phyloP scores from a whole-genome alignment of 1,140 invertebrate species.

The Leptopilina clavipes region DNA sequence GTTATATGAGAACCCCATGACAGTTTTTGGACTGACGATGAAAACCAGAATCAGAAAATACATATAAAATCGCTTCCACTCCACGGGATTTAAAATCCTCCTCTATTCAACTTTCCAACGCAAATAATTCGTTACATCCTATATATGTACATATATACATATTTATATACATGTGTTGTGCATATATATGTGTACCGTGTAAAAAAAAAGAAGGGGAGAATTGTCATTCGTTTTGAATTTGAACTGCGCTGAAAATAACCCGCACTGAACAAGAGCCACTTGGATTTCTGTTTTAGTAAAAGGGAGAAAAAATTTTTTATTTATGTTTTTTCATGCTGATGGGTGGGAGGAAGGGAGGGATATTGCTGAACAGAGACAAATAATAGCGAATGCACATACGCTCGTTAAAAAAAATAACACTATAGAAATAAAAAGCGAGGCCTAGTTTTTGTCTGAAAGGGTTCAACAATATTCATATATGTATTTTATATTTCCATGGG shows the following conservation, averaged over 20 bases:
- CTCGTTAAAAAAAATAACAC: no score
- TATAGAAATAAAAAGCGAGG: no score
- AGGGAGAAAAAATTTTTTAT: not conserved
- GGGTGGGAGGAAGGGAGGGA: no score
- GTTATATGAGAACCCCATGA: conserved; percentile 26
- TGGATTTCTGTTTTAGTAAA: conserved; percentile 3
- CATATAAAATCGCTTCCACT: conserved; percentile 28
- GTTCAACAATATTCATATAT: no score
- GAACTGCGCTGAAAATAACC: not conserved
- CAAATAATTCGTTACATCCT: conserved; percentile 26
- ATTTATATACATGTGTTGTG: no score
- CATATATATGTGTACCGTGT: no score
- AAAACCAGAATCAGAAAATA: conserved; percentile 32
- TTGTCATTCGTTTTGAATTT: conserved; percentile 9
- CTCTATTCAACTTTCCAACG: not conserved
- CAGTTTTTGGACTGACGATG: conserved; percentile 25
- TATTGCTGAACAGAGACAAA: not conserved
- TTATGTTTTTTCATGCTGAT: not conserved
- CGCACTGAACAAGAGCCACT: not conserved
- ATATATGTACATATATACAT: no score
- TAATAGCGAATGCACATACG: no score
- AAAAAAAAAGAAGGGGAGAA: not conserved
- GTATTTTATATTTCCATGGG: no score
- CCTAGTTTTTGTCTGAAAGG: no score
- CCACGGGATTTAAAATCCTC: conserved; percentile 11